Evolutionary conservation across 2,888 invertebrate species (phyloP).

Genomic region (Drosophila paucipuncta): DNA sequence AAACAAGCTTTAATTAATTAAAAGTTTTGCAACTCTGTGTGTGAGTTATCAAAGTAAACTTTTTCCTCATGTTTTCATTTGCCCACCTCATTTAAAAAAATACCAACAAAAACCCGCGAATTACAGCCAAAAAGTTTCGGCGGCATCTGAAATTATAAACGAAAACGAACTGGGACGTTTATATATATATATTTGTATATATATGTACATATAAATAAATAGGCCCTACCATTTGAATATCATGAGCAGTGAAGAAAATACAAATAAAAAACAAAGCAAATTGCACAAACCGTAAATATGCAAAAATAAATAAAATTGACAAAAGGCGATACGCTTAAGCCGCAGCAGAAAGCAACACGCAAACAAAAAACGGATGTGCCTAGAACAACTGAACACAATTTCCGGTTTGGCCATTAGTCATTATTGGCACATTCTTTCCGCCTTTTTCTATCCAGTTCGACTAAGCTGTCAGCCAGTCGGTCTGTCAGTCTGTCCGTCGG

Average conservation of each 20-base stretch:
- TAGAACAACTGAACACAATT: slow-evolving; percentile 25
- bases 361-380: slow-evolving; percentile 40
- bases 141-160: slow-evolving; percentile 56
- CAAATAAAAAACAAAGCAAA: slow-evolving; percentile 7
- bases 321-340: slow-evolving; percentile 41
- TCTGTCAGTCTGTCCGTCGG: slow-evolving; percentile 5
- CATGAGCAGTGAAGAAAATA: slow-evolving; percentile 20
- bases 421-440: slow-evolving; percentile 76
- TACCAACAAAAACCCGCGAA: slow-evolving; percentile 15
- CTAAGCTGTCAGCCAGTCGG: slow-evolving; percentile 21
- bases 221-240: slow-evolving; percentile 50
- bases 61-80: slow-evolving; percentile 38
- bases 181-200: neutral
- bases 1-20: slow-evolving; percentile 63
- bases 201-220: slow-evolving; percentile 1
- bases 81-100: slow-evolving; percentile 29
- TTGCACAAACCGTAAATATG: slow-evolving; percentile 50
- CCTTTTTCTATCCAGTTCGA: slow-evolving; percentile 53
- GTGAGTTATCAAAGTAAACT: slow-evolving; percentile 31
- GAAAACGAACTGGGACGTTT: slow-evolving; percentile 39
- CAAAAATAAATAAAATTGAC: slow-evolving; percentile 61
- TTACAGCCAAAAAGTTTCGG: slow-evolving; percentile 30
- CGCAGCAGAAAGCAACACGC: slow-evolving; percentile 15
- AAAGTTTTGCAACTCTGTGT: slow-evolving; percentile 42
- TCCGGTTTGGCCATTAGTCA: slow-evolving; percentile 67